Base-by-base conservation (phyloP, 1,140 invertebrate species). In the Drosophila orosa region DNA sequence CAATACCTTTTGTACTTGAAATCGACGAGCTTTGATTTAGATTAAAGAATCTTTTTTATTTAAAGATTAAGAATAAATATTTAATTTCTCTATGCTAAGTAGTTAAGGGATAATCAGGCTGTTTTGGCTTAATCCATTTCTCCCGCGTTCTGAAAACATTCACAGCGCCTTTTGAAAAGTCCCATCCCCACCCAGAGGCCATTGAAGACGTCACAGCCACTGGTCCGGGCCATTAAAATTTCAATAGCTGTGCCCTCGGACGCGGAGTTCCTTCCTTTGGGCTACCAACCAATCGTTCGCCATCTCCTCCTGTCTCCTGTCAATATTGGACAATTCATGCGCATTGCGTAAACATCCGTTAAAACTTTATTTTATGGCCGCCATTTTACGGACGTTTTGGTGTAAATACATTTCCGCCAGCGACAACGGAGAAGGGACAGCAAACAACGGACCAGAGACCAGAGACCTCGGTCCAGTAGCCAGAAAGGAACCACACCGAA, bases 271-370 rank as follows among this genome's bases (percentile, higher is more conserved):
- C 29, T 73, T 73, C 47, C 24, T 22, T 17, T 35, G 31, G 50
- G 25, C 35, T 37, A 19, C 47, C 48, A 15, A 80, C 72, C 84
- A 87, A 87, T 87, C 72, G 63, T 59, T 55, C 24, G 71, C 62
- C 61, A 61, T 69, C 84, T 86, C 61, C 60, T 69, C 84, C 86
- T 83, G 79, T 80, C 79, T 79, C 66, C 80, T 87, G 84, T 89
- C 84, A 89, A 83, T 87, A 89, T 89, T 87, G 80, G 74, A 89
- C 84, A 87, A 87, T 89, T 89, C 83, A 87, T 87, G 84, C 84
- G 84, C 84, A 80, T 71, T 89, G 85, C 80, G 83, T 87, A 87
- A 87, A 87, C 83, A 87, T 89, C 83, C 83, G 83, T 89, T 87
- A 78, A 87, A 87, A 89, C 80, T 87, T 89, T 89, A 89, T 89